These are phyloP conservation scores for Hemichromis elongatus DNA, from an alignment of 2,113 vertebrate species.

Conservation along the genomic window DNA sequence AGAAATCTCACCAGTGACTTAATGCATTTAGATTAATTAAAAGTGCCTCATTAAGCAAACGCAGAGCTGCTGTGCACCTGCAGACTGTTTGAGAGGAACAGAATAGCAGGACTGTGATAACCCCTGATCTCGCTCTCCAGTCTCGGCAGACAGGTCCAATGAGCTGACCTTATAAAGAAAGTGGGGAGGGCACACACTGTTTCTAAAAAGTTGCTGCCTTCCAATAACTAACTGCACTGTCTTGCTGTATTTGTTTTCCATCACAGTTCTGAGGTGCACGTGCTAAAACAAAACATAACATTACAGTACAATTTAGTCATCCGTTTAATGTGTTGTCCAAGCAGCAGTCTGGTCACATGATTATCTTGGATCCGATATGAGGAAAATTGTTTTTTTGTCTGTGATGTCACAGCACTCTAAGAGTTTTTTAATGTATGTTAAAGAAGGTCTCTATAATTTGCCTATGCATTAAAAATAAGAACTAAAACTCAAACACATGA, in stretches of 20 bases:
- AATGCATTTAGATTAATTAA: constrained; percentile 63
- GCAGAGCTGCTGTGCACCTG: constrained; percentile 8
- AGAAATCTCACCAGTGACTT: constrained; percentile 47
- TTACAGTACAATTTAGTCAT: background rate
- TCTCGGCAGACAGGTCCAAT: constrained; percentile 12
- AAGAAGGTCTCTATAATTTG: background rate
- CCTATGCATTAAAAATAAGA: background rate
- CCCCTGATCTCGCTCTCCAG: constrained; percentile 34
- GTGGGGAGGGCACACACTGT: background rate
- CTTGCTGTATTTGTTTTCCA: background rate
- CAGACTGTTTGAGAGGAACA: constrained; percentile 27
- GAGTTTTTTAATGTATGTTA: background rate
- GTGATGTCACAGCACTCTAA: background rate
- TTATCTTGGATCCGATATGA: background rate
- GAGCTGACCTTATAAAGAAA: constrained; percentile 1
- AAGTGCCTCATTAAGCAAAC: constrained; percentile 64
- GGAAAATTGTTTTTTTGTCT: background rate
- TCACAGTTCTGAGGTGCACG: background rate
- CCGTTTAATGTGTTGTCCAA: background rate
- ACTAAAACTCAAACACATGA: constrained; percentile 15
- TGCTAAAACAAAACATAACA: background rate
- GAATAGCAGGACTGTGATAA: constrained; percentile 48
- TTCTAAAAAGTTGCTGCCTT: constrained; percentile 31
- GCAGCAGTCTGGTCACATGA: background rate
- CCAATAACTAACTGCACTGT: background rate